Percentiles rank a stretch among this genome's conserved stretches.
Conservation (phyloP, 2,113 vertebrate species). For the Sorex fumeus region DNA sequence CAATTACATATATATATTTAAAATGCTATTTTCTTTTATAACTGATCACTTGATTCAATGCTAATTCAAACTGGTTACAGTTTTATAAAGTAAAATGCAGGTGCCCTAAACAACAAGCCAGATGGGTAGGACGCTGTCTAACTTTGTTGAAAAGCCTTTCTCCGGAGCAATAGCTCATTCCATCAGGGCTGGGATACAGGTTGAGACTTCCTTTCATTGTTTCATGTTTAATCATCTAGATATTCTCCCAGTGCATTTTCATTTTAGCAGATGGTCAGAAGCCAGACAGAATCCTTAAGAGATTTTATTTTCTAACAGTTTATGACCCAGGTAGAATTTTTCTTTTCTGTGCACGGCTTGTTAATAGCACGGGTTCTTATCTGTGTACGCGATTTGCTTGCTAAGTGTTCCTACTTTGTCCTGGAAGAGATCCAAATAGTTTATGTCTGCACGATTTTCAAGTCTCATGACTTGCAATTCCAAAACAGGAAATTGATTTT, state of each 20-base stretch:
- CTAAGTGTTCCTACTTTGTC: neutral
- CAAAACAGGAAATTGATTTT: slow-evolving; percentile 76
- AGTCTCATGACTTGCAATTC: slow-evolving; percentile 43
- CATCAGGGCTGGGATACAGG: slow-evolving; percentile 81
- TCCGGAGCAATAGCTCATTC: slow-evolving; percentile 58
- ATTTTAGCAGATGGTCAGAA: slow-evolving; percentile 84
- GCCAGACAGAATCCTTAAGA: slow-evolving; percentile 61
- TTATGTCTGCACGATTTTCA: slow-evolving; percentile 51
- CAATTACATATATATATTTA: neutral
- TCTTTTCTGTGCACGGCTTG: slow-evolving; percentile 5
- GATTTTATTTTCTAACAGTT: slow-evolving; percentile 70
- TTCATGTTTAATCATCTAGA: slow-evolving; percentile 80
- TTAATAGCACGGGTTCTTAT: neutral
- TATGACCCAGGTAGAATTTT: slow-evolving; percentile 58
- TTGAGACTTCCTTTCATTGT: slow-evolving; percentile 95
- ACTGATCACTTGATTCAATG: neutral
- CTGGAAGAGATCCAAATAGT: slow-evolving; percentile 59
- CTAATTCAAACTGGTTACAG: neutral
- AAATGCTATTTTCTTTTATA: neutral
- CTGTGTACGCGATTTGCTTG: neutral
- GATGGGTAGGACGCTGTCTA: neutral
- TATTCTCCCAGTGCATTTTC: slow-evolving; percentile 83
- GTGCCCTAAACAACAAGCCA: neutral
- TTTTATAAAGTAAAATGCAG: neutral
- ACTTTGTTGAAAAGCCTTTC: slow-evolving; percentile 49